These are phyloP conservation scores for Fragum sueziense DNA, from an alignment of 2,888 invertebrate species.

Conservation along the genomic window DNA sequence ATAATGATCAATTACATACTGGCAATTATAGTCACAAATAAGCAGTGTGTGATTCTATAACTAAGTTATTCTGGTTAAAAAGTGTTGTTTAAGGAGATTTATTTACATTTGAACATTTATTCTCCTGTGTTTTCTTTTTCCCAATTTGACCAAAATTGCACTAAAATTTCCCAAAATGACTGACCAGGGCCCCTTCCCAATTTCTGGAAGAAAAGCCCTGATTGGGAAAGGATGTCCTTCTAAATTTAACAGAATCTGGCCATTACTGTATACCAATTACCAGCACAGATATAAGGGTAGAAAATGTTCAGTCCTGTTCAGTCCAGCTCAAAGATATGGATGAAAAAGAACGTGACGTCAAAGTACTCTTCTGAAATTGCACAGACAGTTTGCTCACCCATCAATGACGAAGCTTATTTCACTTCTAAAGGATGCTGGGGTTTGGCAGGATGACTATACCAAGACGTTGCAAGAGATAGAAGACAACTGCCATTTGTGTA, in stretches of 20 bases:
- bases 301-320: not conserved
- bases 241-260: conserved; percentile 35
- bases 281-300: conserved; percentile 26
- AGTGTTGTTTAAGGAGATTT: no score
- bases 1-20: no score
- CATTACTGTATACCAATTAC: conserved; percentile 50
- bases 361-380: not conserved
- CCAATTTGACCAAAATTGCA: no score
- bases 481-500: conserved; percentile 45
- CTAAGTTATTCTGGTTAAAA: no score
- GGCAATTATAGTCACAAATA: no score
- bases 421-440: not conserved
- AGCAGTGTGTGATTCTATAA: no score
- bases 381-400: not conserved
- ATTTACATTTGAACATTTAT: no score
- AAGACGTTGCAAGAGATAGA: conserved; percentile 33
- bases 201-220: no score
- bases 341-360: not conserved
- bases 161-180: no score
- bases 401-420: not conserved
- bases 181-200: no score
- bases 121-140: no score
- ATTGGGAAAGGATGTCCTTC: conserved; percentile 32
- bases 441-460: not conserved
- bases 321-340: not conserved